Conservation (phyloP, 2,888 invertebrate genomes). For the Seira musarum region DNA sequence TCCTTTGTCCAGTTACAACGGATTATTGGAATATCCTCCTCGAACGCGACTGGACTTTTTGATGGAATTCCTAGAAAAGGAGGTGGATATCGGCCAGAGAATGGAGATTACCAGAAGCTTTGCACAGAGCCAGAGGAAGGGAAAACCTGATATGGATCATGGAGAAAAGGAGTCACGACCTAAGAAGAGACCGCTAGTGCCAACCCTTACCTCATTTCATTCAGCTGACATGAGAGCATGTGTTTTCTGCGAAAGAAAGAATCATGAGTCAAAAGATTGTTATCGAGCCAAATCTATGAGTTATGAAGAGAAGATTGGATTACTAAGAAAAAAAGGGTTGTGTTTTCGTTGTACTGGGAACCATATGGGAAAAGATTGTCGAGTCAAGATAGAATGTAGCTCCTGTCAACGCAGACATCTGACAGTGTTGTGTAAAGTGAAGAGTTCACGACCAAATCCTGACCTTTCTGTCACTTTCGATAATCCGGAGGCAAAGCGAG, state of each 20-base stretch:
- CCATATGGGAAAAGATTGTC: not conserved
- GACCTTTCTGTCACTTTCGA: too few species aligned
- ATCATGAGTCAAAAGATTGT: not conserved
- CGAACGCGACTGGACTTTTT: slow-evolving; percentile 25
- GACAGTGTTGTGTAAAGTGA: not conserved
- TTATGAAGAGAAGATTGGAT: not conserved
- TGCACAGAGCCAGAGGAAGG: not conserved
- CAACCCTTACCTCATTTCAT: slow-evolving; percentile 26
- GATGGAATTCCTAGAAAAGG: slow-evolving; percentile 28
- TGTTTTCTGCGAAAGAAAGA: not conserved
- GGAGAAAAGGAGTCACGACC: not conserved
- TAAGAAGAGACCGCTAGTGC: not conserved
- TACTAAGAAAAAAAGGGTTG: not conserved
- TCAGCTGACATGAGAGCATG: not conserved
- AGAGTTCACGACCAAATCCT: too few species aligned
- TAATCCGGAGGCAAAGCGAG: not conserved
- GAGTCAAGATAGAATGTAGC: not conserved
- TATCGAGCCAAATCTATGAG: not conserved
- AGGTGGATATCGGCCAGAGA: slow-evolving; percentile 15
- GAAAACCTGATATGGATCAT: too few species aligned
- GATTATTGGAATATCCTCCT: not conserved
- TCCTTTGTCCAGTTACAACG: slow-evolving; percentile 5
- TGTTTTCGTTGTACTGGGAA: slow-evolving; percentile 18
- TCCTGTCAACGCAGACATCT: not conserved
- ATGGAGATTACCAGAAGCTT: slow-evolving; percentile 1